phyloP scores from a whole-genome alignment of 2,888 invertebrate species.

The Bombylius major region DNA sequence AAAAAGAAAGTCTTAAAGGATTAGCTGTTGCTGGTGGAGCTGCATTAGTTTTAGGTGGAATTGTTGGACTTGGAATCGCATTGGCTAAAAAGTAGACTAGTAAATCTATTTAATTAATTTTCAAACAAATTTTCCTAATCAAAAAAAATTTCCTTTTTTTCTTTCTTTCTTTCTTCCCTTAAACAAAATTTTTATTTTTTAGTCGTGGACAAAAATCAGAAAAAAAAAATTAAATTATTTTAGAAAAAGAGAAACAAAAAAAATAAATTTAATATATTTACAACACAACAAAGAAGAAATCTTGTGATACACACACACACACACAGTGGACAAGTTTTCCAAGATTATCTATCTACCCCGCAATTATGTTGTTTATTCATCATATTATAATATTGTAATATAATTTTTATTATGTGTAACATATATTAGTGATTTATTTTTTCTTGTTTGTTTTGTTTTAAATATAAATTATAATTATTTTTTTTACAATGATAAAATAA shows the following conservation, averaged over 20 bases:
- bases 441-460: too few species aligned
- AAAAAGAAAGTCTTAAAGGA: constrained; percentile 78
- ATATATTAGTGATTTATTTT: too few species aligned
- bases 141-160: neutral
- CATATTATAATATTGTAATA: too few species aligned
- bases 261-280: neutral
- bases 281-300: neutral
- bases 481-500: too few species aligned
- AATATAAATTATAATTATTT: too few species aligned
- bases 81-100: constrained; percentile 45
- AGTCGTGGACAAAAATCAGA: neutral
- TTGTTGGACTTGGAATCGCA: constrained; percentile 74
- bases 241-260: neutral
- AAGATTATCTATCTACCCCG: too few species aligned
- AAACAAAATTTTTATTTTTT: neutral
- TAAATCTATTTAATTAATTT: neutral
- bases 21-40: constrained; percentile 83
- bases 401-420: too few species aligned
- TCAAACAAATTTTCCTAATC: too few species aligned
- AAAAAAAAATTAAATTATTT: neutral
- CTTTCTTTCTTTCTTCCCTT: neutral
- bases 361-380: too few species aligned
- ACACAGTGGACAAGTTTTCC: too few species aligned
- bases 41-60: constrained; percentile 69
- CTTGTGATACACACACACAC: too few species aligned